Base-by-base conservation (phyloP, 2,797 vertebrate species). In the Crenuchus spilurus region DNA sequence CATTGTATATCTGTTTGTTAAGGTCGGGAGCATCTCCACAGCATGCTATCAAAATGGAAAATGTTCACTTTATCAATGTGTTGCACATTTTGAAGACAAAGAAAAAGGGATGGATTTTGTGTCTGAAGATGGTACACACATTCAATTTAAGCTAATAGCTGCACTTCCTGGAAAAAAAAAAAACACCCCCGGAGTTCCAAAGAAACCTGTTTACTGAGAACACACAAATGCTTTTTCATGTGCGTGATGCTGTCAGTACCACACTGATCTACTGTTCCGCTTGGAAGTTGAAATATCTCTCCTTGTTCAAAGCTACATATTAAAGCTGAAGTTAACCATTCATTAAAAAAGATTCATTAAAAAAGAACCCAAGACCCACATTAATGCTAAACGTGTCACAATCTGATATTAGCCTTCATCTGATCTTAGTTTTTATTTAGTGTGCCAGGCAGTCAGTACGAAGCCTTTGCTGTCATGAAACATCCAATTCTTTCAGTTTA, bases 121-220 rank as follows among this genome's bases (percentile, higher is more conserved):
- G 49, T 52, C 6, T 51, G 44, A 26, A 14, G 10, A 60, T 66
- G 22, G 57, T 54, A 35, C 31, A 39, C 37, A 28, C 28, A 16
- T 75, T 30, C 30, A 9, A 22, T 62, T 18, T 20, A 52, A 44
- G 52, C 48, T 30, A 70, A 70, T 70, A 55, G 69, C 41, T n/a
- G 58, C 30, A 46, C 7, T 60, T 68, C 42, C 54, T 24, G 9
- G 22, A 63, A 70, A 48, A 55, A 8, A 63, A 70, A 48, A 55
- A 8, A 5, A 28, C 30, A 14, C 57, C 66, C 28, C 18, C n/a
- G 22, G 26, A 14, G 58, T 54, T 70, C 48, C 58, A 20, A 26
- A 57, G 66, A 72, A 58, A 58, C 46, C 67, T 54, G 49, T 64
- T 70, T 70, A 69, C 66, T 33, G 22, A 46, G 67, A 48, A 55